A percentile compares a stretch with the other conserved stretches of the same genome.
phyloP scores from a whole-genome alignment of 2,888 invertebrate genomes.

The Sericinus montela region DNA sequence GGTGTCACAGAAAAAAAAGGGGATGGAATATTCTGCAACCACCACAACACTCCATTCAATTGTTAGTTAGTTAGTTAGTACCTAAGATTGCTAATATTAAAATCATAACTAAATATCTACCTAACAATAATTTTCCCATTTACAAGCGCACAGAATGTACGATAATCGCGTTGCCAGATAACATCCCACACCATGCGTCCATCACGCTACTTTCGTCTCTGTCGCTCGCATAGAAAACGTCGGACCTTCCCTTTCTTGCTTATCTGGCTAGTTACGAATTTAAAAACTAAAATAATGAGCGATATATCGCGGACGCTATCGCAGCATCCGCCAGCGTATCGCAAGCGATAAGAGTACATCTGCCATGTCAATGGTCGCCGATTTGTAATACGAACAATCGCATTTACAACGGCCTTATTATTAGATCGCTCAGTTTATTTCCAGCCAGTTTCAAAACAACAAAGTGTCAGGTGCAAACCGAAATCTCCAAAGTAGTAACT shows the following conservation, averaged over 20 bases:
- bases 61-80: too few species aligned
- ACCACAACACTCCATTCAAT: too few species aligned
- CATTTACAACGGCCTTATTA: slow-evolving; percentile 16
- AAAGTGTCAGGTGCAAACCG: not conserved
- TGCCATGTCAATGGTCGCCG: slow-evolving; percentile 49
- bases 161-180: slow-evolving; percentile 39
- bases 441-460: slow-evolving; percentile 4
- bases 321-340: slow-evolving; percentile 63
- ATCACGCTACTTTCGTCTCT: slow-evolving; percentile 53
- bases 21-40: too few species aligned
- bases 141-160: slow-evolving; percentile 23
- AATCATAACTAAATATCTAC: slow-evolving; percentile 30
- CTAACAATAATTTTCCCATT: slow-evolving; percentile 24
- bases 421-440: slow-evolving; percentile 9
- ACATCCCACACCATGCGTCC: slow-evolving; percentile 46
- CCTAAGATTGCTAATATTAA: slow-evolving; percentile 13
- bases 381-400: slow-evolving; percentile 30
- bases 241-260: slow-evolving; percentile 41
- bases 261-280: slow-evolving; percentile 50
- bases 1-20: too few species aligned
- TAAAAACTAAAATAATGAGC: slow-evolving; percentile 64
- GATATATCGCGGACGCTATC: slow-evolving; percentile 43
- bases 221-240: slow-evolving; percentile 35
- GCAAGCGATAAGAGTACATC: slow-evolving; percentile 52
- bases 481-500: too few species aligned